Base-by-base conservation (phyloP, 2,113 vertebrate species). In the Penelope pileata region DNA sequence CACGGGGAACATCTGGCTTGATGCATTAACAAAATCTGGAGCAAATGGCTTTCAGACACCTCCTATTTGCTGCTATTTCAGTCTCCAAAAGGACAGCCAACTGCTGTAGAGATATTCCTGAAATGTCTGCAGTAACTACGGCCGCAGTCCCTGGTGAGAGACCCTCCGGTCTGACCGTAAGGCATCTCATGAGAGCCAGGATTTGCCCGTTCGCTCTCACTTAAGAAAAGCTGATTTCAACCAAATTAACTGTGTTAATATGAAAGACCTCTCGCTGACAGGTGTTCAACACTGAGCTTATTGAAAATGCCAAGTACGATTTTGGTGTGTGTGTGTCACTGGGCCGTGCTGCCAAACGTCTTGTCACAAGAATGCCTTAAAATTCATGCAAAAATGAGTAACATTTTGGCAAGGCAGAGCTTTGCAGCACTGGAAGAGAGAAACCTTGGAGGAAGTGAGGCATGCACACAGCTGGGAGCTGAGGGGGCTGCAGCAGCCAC, bases 341-440 rank as follows among this genome's bases (percentile, higher is more conserved):
- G 63, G 30, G 32, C 66, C 72, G 34, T 36, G 13, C 24, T 88
- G 88, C 90, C 91, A 93, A 96, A 60, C 0, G 1, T 43, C 82
- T 83, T 2, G 1, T 91, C 81, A 79, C 32, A 93, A 59, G 29
- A 94, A 91, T 40, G n/a, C n/a, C 70, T 64, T 51, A 62, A 92
- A 91, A 93, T 79, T 68, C 18, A 79, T 60, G 32, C 0, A 64
- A 69, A 79, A 36, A 43, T 0, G 2, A 91, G 59, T 30, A 88
- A 76, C 56, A 86, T 79, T 93, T 94, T 94, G 91, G 91, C 91
- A 93, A 60, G 32, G 42, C 24, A 85, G 58, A 30, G 15, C 32
- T 82, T 62, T 92, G 50, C 38, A 84, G 76, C 67, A 50, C 7
- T 91, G 76, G 70, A 74, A 70, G 50, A 81, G 60, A 70, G 62